Base-by-base conservation (phyloP, 1,140 invertebrate genomes). In the Aphelinus certus region DNA sequence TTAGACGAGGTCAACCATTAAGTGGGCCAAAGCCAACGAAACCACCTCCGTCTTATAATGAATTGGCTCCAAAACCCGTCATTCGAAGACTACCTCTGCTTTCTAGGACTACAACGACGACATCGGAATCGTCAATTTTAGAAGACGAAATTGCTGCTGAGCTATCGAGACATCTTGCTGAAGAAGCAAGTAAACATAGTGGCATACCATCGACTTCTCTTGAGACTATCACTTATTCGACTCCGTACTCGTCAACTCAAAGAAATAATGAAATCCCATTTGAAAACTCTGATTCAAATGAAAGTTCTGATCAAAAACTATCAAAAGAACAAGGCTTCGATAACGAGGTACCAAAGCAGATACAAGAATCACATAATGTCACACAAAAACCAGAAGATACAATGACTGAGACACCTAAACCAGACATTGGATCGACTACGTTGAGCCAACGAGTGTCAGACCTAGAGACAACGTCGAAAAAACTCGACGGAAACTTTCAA, bases 1-100 rank as follows among this genome's bases (percentile, higher is more conserved):
- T 88, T 10, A 86, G 86, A 78, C 79, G 83, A 0, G 79, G 86
- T 47, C 3, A 83, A 3, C 68, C 82, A 1, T 66, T 87, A 0
- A 47, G 73, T 0, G 84, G 87, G 75, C 84, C 85, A 0, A 86
- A 86, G 73, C 85, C 85, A 53, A 82, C 81, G 0, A 88, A 87
- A 73, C 82, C 81, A n/a, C 77, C 74, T 7, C 85, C 80, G 76
- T 77, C 79, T 2, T 87, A 87, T 57, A 87, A 85, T 49, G 85
- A 87, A 0, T 48, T 85, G 7, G 86, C 83, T 6, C 83, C 86
- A 1, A 88, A 85, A 75, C 86, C 87, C 3, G 68, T 84, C 0
- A 88, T 87, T 45, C 81, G 84, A 48, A 87, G 83, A 51, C 67
- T 81, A 45, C 77, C 84, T 10, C 55, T 87, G 0, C 45, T 79